Conservation (phyloP, 2,797 vertebrate species). For the Enteromius fasciolatus region DNA sequence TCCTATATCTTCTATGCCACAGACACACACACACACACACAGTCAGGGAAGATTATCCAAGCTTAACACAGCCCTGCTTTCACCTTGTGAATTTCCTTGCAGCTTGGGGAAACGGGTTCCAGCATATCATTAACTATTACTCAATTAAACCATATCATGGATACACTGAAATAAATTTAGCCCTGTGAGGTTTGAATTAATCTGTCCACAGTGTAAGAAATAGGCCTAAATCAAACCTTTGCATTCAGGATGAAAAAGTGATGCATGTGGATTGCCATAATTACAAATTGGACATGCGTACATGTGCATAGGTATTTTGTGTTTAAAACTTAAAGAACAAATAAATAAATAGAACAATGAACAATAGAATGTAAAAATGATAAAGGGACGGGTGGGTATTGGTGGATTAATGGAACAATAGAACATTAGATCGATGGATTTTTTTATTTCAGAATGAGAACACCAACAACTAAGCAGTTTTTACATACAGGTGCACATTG, state of each 20-base stretch:
- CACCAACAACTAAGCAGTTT: background rate
- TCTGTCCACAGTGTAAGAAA: background rate
- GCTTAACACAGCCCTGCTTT: constrained; percentile 31
- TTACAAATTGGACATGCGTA: background rate
- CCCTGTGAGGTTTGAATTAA: constrained; percentile 1
- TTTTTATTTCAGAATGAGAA: background rate
- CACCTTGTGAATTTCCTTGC: constrained; percentile 15
- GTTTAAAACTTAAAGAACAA: background rate
- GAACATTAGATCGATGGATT: background rate
- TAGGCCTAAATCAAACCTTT: constrained; percentile 4
- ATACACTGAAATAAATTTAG: background rate
- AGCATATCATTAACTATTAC: constrained; percentile 30
- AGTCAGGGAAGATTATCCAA: constrained; percentile 8
- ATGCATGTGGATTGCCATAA: background rate
- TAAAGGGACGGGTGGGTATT: background rate
- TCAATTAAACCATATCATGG: constrained; percentile 12
- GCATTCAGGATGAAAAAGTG: background rate
- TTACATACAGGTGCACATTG: background rate
- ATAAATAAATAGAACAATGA: background rate
- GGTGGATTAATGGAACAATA: background rate
- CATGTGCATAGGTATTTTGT: background rate
- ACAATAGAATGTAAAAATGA: background rate
- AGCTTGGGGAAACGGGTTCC: constrained; percentile 22
- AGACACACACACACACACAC: constrained; percentile 18
- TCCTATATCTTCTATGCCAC: background rate